phyloP scores from a whole-genome alignment of 2,888 invertebrate species.

The Criorhina ranunculi region DNA sequence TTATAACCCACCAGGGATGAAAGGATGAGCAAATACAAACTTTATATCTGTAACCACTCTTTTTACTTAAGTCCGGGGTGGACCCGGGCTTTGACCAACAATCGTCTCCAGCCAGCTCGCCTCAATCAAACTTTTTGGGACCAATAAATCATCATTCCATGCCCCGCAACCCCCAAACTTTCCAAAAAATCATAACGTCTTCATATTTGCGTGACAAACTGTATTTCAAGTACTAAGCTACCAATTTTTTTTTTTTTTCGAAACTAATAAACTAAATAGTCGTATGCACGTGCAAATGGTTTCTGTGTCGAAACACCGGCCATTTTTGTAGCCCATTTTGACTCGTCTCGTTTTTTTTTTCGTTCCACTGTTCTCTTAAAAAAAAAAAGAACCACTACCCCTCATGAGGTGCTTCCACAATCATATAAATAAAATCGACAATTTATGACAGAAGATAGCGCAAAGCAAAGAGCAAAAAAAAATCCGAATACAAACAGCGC shows the following conservation, averaged over 20 bases:
- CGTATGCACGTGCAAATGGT: constrained; percentile 44
- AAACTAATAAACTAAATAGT: constrained; percentile 49
- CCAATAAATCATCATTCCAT: no score
- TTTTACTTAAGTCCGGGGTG: no score
- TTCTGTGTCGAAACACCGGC: background rate
- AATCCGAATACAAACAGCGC: background rate
- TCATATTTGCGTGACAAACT: constrained; percentile 3
- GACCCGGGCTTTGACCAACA: background rate
- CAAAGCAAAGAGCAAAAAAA: background rate
- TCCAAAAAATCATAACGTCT: background rate
- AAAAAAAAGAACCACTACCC: background rate
- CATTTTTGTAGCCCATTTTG: constrained; percentile 23
- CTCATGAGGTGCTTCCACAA: constrained; percentile 40
- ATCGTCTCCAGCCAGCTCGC: no score
- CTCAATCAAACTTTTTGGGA: no score
- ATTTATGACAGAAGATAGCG: constrained; percentile 47
- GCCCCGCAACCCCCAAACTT: background rate
- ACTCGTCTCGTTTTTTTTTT: background rate
- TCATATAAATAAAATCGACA: constrained; percentile 67
- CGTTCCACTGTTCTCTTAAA: background rate
- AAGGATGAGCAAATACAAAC: no score
- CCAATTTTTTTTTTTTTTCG: background rate
- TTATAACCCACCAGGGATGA: no score
- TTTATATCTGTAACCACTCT: no score
- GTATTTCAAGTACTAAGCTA: background rate